Percentiles rank a stretch among this genome's conserved stretches.
Evolutionary conservation across 2,113 vertebrate genomes (phyloP).

Genomic region (Vicugna pacos): DNA sequence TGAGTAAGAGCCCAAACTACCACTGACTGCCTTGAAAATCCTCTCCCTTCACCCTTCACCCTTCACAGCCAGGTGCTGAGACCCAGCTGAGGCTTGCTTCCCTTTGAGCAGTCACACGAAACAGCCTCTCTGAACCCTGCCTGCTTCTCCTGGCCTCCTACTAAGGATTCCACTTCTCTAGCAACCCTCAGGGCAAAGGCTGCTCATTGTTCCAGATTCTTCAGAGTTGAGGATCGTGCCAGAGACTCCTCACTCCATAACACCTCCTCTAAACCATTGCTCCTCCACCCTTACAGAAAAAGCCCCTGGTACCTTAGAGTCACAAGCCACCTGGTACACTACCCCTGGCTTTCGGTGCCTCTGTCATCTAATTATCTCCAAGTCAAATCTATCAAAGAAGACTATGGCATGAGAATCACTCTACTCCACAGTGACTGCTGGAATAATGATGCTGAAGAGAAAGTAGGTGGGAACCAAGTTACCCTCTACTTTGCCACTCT

Average conservation of each 20-base stretch:
- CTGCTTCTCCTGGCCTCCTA: not conserved
- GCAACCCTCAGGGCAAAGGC: not conserved
- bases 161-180: not conserved
- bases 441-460: not conserved
- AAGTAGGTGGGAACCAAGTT: not conserved
- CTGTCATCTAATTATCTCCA: not conserved
- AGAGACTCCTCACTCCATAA: not conserved
- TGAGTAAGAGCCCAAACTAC: not conserved
- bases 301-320: too few relatives aligned
- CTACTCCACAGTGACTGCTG: not conserved
- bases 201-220: not conserved
- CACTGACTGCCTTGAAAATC: not conserved
- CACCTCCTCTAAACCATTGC: not conserved
- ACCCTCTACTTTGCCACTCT: not conserved
- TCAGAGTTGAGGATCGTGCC: not conserved
- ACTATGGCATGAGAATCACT: not conserved
- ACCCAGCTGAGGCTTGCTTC: not conserved
- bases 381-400: not conserved
- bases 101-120: not conserved
- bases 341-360: not conserved
- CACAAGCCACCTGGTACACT: not conserved
- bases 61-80: rapidly evolving
- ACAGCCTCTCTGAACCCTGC: not conserved
- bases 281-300: not conserved
- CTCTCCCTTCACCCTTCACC: not conserved